Evolutionary conservation across 1,140 invertebrate genomes (phyloP).

Genomic region (Eumaeus atala): DNA sequence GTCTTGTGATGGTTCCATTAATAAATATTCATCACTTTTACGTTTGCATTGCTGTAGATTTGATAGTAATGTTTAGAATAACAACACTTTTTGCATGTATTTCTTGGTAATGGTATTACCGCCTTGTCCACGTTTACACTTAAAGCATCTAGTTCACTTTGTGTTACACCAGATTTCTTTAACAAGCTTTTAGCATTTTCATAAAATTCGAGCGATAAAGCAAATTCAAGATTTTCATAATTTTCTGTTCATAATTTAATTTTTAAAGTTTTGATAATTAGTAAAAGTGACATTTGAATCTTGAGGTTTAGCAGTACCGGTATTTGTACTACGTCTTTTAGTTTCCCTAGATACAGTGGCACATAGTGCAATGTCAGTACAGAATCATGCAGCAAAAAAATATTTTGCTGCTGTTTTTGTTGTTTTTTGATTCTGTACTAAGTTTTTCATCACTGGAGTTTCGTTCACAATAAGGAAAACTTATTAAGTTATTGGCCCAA

Average conservation of each 20-base stretch:
- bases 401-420: constrained; percentile 42
- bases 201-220: constrained; percentile 83
- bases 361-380: constrained; percentile 77
- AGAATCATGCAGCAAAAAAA: too few species aligned
- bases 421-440: constrained; percentile 71
- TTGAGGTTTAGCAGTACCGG: constrained; percentile 46
- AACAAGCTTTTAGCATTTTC: constrained; percentile 84
- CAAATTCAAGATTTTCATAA: constrained; percentile 86
- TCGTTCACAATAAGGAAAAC: constrained; percentile 78
- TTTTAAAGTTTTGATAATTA: constrained; percentile 80
- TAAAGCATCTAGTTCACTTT: constrained; percentile 73
- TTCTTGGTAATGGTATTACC: constrained; percentile 51
- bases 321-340: constrained; percentile 66
- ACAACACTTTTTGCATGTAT: constrained; percentile 79
- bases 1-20: constrained; percentile 79
- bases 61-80: constrained; percentile 71
- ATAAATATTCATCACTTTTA: constrained; percentile 78
- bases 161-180: constrained; percentile 75
- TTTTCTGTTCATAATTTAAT: constrained; percentile 69
- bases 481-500: constrained; percentile 79
- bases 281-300: constrained; percentile 42
- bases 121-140: constrained; percentile 66
- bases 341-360: constrained; percentile 80
- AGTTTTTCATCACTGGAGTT: constrained; percentile 59
- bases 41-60: constrained; percentile 36